Evolutionary conservation across 2,797 vertebrate species (phyloP).

Genomic region (Chromobotia macracanthus): DNA sequence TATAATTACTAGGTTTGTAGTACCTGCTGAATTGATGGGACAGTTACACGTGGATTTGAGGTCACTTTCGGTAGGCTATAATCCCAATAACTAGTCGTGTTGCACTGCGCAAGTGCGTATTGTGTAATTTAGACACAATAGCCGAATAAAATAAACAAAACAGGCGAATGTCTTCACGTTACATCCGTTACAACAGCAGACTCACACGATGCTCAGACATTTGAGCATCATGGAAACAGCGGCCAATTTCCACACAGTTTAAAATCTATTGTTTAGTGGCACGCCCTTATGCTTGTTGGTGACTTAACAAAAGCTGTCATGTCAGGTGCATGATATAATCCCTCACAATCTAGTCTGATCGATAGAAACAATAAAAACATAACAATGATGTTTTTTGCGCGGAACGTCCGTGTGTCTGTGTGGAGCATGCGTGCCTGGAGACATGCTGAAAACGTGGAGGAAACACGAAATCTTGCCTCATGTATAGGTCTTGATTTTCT

Average conservation of each 20-base stretch:
- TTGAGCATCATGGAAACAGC: neutral
- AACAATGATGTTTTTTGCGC: neutral
- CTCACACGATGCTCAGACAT: neutral
- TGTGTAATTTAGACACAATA: neutral
- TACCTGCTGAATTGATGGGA: neutral
- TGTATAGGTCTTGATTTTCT: constrained; percentile 7
- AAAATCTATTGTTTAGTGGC: neutral
- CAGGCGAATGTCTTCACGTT: neutral
- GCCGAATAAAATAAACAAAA: neutral
- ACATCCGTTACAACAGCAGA: neutral
- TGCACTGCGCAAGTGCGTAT: neutral
- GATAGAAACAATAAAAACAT: neutral
- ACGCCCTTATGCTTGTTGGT: neutral
- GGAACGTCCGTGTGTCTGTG: no score
- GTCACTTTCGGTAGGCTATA: neutral
- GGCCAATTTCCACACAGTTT: neutral
- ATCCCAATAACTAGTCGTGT: neutral
- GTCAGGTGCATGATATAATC: neutral
- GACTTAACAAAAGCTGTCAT: neutral
- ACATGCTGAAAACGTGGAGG: constrained; percentile 3
- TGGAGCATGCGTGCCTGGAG: neutral
- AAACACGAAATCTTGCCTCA: constrained; percentile 7
- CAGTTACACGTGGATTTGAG: neutral
- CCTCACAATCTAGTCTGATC: neutral
- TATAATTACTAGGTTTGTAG: neutral